Evolutionary conservation across 2,888 invertebrate genomes (phyloP).

Genomic region (Seladonia tumulorum): DNA sequence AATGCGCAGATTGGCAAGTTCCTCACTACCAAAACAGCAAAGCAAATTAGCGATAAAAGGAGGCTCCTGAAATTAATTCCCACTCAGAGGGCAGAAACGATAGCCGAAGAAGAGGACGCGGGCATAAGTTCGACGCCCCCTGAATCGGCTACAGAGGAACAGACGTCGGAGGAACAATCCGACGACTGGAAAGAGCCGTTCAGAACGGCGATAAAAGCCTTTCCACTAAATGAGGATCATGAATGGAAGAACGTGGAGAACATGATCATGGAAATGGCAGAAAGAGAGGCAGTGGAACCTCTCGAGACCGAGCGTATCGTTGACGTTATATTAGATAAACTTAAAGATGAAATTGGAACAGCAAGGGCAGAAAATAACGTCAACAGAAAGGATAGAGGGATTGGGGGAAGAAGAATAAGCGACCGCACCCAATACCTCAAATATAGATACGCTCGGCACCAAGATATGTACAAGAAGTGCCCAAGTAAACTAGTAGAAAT

Average conservation of each 20-base stretch:
- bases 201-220: too few relatives aligned
- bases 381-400: neutral
- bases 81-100: neutral
- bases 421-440: too few relatives aligned
- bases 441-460: neutral
- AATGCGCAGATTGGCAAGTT: neutral
- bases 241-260: neutral
- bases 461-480: neutral
- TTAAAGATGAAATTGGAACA: too few relatives aligned
- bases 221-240: accelerated
- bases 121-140: neutral
- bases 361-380: neutral
- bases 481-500: neutral
- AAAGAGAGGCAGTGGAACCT: accelerated
- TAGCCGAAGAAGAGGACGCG: neutral
- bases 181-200: too few relatives aligned
- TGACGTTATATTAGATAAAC: neutral
- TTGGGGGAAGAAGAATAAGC: too few relatives aligned
- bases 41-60: slow-evolving; percentile 13
- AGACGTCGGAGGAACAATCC: neutral
- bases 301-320: neutral
- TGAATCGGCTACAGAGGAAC: neutral
- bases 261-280: neutral
- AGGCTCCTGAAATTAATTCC: neutral
- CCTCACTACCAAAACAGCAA: neutral